phyloP scores from a whole-genome alignment of 2,888 invertebrate genomes.

The Phalangium opilio region DNA sequence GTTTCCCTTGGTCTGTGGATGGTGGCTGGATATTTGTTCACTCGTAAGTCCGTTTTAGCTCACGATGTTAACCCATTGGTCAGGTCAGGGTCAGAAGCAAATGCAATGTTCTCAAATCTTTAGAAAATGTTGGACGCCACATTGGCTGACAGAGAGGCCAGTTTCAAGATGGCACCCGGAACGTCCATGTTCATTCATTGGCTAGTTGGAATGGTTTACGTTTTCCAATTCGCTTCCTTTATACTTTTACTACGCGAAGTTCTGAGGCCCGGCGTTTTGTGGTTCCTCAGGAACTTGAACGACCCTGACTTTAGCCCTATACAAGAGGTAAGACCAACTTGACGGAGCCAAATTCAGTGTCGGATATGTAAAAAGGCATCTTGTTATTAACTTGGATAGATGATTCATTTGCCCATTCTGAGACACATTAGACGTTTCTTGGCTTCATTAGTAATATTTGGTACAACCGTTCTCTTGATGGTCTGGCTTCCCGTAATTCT shows the following conservation, averaged over 20 bases:
- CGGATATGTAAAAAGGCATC: too few species aligned
- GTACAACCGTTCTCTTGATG: constrained; percentile 87
- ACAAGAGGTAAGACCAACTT: constrained; percentile 44
- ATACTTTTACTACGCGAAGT: constrained; percentile 83
- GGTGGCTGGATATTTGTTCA: constrained; percentile 98
- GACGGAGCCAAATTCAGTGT: too few species aligned
- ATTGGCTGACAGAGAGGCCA: constrained; percentile 60
- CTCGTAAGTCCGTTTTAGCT: constrained; percentile 36
- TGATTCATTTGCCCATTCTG: constrained; percentile 91
- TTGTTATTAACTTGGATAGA: too few species aligned
- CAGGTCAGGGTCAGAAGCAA: too few species aligned
- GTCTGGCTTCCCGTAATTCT: constrained; percentile 86
- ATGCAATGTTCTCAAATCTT: too few species aligned
- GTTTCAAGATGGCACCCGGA: constrained; percentile 79
- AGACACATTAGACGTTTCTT: constrained; percentile 77
- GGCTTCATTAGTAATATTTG: constrained; percentile 88
- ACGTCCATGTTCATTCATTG: constrained; percentile 97
- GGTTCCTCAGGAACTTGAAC: constrained; percentile 95
- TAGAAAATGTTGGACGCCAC: constrained; percentile 45
- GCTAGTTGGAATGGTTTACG: constrained; percentile 96
- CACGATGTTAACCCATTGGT: too few species aligned
- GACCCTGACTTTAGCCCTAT: constrained; percentile 99
- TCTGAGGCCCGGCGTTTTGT: constrained; percentile 85
- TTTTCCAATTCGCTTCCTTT: constrained; percentile 97
- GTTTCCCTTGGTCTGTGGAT: constrained; percentile 89